Conservation (phyloP, 1,140 invertebrate species). For the Drosophila seguyi region DNA sequence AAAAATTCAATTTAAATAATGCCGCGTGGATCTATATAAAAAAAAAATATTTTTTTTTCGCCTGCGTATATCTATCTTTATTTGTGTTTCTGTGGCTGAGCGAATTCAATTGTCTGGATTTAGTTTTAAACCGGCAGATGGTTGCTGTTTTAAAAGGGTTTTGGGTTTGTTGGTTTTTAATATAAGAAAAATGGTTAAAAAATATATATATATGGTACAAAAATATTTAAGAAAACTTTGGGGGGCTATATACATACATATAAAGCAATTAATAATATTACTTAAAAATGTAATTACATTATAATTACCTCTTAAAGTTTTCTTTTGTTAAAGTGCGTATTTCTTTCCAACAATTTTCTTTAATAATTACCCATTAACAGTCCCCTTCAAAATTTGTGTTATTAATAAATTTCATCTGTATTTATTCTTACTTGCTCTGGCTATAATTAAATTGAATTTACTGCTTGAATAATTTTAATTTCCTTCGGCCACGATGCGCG, state of each 20-base stretch:
- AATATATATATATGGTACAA: not conserved
- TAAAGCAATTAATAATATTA: too few species aligned
- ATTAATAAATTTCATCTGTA: too few species aligned
- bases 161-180: conserved; percentile 1
- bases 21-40: conserved; percentile 40
- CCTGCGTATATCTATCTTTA: conserved; percentile 21
- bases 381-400: not conserved
- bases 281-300: too few species aligned
- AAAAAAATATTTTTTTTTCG: conserved; percentile 10
- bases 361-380: not conserved
- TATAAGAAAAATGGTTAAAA: not conserved
- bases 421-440: conserved; percentile 15
- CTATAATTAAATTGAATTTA: conserved; percentile 70
- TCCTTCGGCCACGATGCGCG: conserved; percentile 64
- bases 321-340: too few species aligned
- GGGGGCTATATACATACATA: too few species aligned
- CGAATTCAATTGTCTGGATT: conserved; percentile 73
- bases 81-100: conserved; percentile 27
- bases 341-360: too few species aligned
- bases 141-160: conserved; percentile 4
- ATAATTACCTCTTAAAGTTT: too few species aligned
- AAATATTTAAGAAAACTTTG: not conserved
- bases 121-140: conserved; percentile 38
- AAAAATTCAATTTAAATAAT: conserved; percentile 83
- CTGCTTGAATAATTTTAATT: conserved; percentile 78